Percentiles rank a stretch among this genome's conserved stretches.
phyloP scores from a whole-genome alignment of 1,140 invertebrate species.

The Panonychus citri region DNA sequence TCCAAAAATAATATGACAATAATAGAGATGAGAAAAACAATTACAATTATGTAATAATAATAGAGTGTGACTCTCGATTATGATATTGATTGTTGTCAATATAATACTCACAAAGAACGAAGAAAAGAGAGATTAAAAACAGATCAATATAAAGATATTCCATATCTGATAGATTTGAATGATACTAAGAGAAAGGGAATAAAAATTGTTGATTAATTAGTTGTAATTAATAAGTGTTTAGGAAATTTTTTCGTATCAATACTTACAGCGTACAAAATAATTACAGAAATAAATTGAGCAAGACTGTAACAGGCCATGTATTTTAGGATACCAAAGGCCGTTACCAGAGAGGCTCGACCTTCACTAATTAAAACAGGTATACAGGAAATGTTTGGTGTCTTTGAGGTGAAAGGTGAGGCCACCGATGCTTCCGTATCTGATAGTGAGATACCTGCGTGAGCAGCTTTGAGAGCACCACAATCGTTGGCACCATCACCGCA shows the following conservation, averaged over 20 bases:
- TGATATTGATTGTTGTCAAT: too few species aligned
- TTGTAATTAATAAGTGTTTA: background rate
- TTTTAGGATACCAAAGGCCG: slow-evolving; percentile 91
- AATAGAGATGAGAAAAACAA: slow-evolving; percentile 1
- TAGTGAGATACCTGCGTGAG: slow-evolving; percentile 81
- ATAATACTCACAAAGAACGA: slow-evolving; percentile 35
- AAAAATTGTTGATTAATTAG: too few species aligned
- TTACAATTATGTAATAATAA: background rate
- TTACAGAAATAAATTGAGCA: slow-evolving; percentile 76
- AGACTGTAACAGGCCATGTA: slow-evolving; percentile 89
- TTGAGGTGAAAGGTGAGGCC: slow-evolving; percentile 86
- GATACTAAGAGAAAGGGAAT: slow-evolving; percentile 17
- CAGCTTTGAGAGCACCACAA: slow-evolving; percentile 40
- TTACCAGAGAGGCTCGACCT: slow-evolving; percentile 76
- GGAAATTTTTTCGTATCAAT: background rate
- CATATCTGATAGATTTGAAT: slow-evolving; percentile 34
- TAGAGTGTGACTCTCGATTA: too few species aligned
- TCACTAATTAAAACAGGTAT: slow-evolving; percentile 66
- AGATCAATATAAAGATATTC: slow-evolving; percentile 67
- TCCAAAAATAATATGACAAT: slow-evolving; percentile 1
- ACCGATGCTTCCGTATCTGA: slow-evolving; percentile 88
- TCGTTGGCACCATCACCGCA: slow-evolving; percentile 86
- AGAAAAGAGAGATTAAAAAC: slow-evolving; percentile 51
- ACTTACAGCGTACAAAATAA: slow-evolving; percentile 54
- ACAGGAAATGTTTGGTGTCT: slow-evolving; percentile 61